Evolutionary conservation across 2,113 vertebrate species (phyloP), one percentile per base, ranked within the genome.

Genomic region (Hypanus sabinus): DNA sequence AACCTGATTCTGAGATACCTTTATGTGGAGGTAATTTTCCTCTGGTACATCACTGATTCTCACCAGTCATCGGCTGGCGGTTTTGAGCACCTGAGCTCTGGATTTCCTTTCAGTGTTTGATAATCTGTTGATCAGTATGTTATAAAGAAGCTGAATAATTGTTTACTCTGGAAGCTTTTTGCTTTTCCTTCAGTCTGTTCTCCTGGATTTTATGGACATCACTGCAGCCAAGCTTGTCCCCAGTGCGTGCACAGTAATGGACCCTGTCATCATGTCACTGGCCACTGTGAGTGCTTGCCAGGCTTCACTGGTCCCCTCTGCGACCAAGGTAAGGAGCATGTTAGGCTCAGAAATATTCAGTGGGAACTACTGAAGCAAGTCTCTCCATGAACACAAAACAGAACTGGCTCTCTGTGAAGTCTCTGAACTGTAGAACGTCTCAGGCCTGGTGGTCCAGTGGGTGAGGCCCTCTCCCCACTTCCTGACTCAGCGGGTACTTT

Each of bases 191-290:
- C 96, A 99, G 99, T 97, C 96, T 99, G 99, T 65, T 97, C 98
- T 80, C 97, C 98, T 0, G 99, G 99, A 46, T 98, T 98, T 96
- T 99, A 98, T 0, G 99, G 99, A 0, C 98, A 98, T 93, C 97
- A 97, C 95, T 99, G 99, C 95, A 96, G 97, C 95, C 98, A 99
- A 96, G 96, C 97, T 0, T 99, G 99, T 94, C 98, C 98, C 0
- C 98, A 98, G 94, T 99, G 99, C 5, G 97, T 99, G 95, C 98
- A 99, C 97, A 98, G 98, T 96, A 97, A 95, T 0, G 98, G 98
- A 3, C 97, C 98, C 0, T 99, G 99, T 94, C 98, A 99, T 95
- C 98, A 99, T 9, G 88, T 98, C 96, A 98, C 97, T 0, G 99
- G 98, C 79, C 96, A 97, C 95, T 99, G 99, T 12, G 98, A 99